Conservation (phyloP, 2,113 vertebrate species). For the Corynorhinus townsendii region DNA sequence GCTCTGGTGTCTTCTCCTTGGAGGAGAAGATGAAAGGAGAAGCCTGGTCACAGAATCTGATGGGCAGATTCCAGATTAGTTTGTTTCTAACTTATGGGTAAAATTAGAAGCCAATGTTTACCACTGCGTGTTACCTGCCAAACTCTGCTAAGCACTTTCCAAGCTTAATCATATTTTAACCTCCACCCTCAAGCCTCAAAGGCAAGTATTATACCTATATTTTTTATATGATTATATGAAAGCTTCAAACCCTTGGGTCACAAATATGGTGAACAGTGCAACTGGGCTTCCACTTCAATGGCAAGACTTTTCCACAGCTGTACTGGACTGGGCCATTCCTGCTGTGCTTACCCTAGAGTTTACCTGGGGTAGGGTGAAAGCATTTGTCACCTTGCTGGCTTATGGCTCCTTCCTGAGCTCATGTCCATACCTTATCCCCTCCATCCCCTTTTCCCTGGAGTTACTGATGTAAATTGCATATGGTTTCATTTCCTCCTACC, state of each 20-base stretch:
- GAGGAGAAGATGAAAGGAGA: neutral
- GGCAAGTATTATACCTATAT: neutral
- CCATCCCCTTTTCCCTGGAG: neutral
- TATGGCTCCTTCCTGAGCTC: neutral
- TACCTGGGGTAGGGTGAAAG: neutral
- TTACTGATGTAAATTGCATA: neutral
- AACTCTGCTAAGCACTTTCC: neutral
- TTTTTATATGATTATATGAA: neutral
- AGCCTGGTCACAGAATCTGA: neutral
- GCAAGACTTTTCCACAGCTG: neutral
- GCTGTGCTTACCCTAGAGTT: neutral
- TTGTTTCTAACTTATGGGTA: neutral
- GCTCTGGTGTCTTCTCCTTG: neutral
- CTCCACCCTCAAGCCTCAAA: neutral
- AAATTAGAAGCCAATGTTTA: neutral
- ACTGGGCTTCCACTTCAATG: neutral
- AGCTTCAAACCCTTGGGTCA: neutral
- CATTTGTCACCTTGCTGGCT: neutral
- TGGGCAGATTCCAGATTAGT: neutral
- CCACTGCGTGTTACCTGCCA: neutral
- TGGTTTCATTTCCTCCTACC: neutral
- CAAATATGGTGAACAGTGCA: neutral
- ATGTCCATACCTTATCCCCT: neutral
- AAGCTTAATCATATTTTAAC: neutral
- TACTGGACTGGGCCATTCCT: fast-evolving